Conservation (phyloP, 2,888 invertebrate species). For the Anthrax anthrax region DNA sequence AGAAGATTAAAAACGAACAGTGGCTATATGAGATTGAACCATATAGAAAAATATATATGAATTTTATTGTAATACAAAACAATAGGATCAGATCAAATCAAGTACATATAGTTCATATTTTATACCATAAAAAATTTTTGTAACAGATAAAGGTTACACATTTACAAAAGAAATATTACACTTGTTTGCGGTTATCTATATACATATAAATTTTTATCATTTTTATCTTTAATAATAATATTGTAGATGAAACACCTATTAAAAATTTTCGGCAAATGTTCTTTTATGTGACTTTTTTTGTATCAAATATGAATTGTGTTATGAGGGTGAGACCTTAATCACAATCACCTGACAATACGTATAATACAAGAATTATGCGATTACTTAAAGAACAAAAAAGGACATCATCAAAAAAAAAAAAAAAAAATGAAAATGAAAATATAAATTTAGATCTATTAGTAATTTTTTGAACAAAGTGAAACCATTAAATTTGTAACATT, state of each 20-base stretch:
- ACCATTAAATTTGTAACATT: slow-evolving; percentile 13
- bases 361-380: no score
- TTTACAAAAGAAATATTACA: no score
- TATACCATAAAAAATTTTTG: no score
- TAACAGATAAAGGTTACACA: slow-evolving; percentile 4
- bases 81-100: neutral
- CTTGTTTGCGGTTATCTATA: slow-evolving; percentile 6
- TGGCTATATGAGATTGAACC: slow-evolving; percentile 7
- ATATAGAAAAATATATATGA: no score
- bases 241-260: no score
- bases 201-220: neutral
- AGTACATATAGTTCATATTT: neutral
- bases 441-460: no score
- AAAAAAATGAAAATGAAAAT: no score
- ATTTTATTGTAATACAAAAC: slow-evolving; percentile 1
- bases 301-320: no score
- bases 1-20: neutral
- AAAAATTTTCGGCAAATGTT: neutral
- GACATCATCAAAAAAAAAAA: no score
- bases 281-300: neutral
- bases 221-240: no score
- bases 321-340: slow-evolving; percentile 1
- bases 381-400: no score
- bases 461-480: slow-evolving; percentile 9
- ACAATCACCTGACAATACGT: slow-evolving; percentile 7